These are phyloP conservation scores for Aethes cnicana DNA, from an alignment of 2,888 invertebrate species.

Conservation along the genomic window DNA sequence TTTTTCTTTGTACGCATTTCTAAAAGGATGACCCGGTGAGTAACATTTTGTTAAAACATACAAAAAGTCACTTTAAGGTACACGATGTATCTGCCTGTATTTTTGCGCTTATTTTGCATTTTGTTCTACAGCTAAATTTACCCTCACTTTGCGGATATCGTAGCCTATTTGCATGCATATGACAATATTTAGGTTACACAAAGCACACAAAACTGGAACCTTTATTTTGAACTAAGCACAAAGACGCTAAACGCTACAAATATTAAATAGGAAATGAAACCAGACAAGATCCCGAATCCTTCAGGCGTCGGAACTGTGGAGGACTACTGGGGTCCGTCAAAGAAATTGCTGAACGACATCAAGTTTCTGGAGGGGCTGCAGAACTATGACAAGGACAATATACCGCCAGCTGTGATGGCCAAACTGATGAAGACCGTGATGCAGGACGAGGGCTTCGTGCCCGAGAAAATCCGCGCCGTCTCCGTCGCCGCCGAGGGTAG, in stretches of 20 bases:
- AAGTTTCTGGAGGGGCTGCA: slow-evolving; percentile 94
- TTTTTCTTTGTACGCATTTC: slow-evolving; percentile 10
- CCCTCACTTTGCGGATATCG: too few species aligned
- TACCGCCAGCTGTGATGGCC: slow-evolving; percentile 91
- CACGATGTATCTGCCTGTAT: not conserved
- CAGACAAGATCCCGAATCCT: slow-evolving; percentile 92
- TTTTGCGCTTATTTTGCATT: slow-evolving; percentile 8
- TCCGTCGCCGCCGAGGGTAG: slow-evolving; percentile 94
- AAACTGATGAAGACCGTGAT: slow-evolving; percentile 91
- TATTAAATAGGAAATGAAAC: slow-evolving; percentile 91
- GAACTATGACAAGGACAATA: slow-evolving; percentile 96
- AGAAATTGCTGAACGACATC: slow-evolving; percentile 94
- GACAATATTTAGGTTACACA: too few species aligned
- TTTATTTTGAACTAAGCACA: too few species aligned
- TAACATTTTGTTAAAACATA: slow-evolving; percentile 1
- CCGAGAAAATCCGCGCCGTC: slow-evolving; percentile 92
- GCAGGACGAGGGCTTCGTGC: slow-evolving; percentile 93
- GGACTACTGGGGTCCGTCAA: slow-evolving; percentile 96
- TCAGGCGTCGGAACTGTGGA: slow-evolving; percentile 92
- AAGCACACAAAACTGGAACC: too few species aligned
- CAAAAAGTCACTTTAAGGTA: not conserved
- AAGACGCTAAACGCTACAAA: too few species aligned
- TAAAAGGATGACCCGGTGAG: slow-evolving; percentile 31
- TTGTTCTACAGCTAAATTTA: too few species aligned
- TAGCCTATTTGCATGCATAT: too few species aligned